Base-by-base conservation (phyloP, 2,888 invertebrate species). In the Mythimna vitellina region DNA sequence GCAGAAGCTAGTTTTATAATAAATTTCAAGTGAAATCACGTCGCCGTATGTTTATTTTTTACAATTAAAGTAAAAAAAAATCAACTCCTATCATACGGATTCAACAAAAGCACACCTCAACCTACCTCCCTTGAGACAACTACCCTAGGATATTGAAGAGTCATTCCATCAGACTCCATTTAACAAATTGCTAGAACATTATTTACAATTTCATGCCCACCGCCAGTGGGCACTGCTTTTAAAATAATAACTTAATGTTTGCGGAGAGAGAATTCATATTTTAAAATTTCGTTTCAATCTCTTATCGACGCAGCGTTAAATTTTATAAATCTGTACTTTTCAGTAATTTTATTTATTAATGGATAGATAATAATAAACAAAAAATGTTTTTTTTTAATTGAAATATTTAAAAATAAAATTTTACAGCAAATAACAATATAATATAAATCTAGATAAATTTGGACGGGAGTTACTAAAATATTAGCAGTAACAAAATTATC, bases 161-260 rank as follows among this genome's bases (percentile, higher is more conserved):
- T 20, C 46, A 46, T 46, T 17, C 46, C 46, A 46, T 46, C 46
- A 69, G 61, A 70, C 17, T 70, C 80, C 82, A 81, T 73, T 82
- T 57, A 10, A 68, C 51, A 76, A 81, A 82, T 76, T 79, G 72
- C 72, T 62, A 25, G 1, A 65, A 65, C 14, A 82, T 73, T 62
- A 76, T 70, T 58, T 65, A 68, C 53, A 74, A 70, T 82, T 76
- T 57, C n/a, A 49, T 54, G 57, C 46, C 64, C 35, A 49, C 35
- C 49, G 32, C 32, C 49, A 71, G 20, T n/a, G 58, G n/a, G 10
- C 54, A 53, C 14, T 60, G 81, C 79, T 82, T 73, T 81, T 76
- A 81, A 82, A 79, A 61, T 79, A 80, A 82, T 76, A 71, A 82
- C 70, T 65, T n/a, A 70, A 78, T 69, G 53, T 32, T 65, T 42